A percentile compares a stretch with the other conserved stretches of the same genome.
phyloP scores from a whole-genome alignment of 2,797 vertebrate genomes.

The Urosaurus nigricauda region DNA sequence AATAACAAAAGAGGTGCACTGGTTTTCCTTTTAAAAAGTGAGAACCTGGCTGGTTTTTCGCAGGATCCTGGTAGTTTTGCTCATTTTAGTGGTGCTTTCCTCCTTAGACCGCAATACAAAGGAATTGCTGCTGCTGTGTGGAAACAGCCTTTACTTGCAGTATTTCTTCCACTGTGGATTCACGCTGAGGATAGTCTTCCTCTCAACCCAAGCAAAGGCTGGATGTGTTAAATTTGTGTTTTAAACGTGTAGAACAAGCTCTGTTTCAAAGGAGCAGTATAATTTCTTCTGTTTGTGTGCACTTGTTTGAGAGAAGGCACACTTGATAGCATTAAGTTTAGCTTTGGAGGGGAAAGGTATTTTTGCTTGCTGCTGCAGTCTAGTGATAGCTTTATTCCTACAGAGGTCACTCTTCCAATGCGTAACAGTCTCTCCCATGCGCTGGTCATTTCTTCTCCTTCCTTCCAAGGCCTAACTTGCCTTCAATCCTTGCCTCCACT shows the following conservation, averaged over 20 bases:
- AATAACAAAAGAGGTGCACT: background rate
- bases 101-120: conserved; percentile 4
- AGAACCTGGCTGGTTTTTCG: background rate
- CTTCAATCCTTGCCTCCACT: background rate
- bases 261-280: background rate
- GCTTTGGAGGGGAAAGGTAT: conserved; percentile 1
- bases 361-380: conserved; percentile 30
- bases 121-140: background rate
- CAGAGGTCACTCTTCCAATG: conserved; percentile 85
- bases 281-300: background rate
- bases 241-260: background rate
- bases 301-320: background rate
- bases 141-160: conserved; percentile 11
- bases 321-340: conserved; percentile 8
- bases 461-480: conserved; percentile 39
- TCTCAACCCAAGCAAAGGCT: conserved; percentile 6
- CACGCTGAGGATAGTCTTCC: background rate
- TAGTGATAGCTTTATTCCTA: conserved; percentile 69
- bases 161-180: background rate
- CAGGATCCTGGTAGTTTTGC: accelerated
- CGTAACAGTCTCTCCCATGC: conserved; percentile 51
- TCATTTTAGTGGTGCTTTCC: background rate
- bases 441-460: conserved; percentile 19
- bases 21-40: background rate
- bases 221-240: background rate